Base-by-base conservation (phyloP, 2,888 invertebrate genomes). In the Macrophya annulata region DNA sequence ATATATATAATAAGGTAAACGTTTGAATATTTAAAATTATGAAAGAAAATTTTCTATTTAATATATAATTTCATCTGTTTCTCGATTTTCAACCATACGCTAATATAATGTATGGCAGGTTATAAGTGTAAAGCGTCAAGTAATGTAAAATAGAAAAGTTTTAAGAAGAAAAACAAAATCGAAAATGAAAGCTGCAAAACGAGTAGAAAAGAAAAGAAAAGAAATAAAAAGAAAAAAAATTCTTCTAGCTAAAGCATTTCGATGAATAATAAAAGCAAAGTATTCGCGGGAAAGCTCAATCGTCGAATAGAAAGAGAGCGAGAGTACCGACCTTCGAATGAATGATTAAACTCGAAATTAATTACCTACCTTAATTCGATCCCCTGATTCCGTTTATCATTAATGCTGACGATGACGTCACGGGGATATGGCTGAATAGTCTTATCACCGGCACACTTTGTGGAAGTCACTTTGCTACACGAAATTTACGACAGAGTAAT, bases 391-490 rank as follows among this genome's bases (percentile, higher is more conserved):
- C 91, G 89, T 87, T 89, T 90, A 85, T 91, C 91, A 91, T 91
- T 90, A 88, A 91, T 91, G 87, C 91, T 91, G 88, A 91, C 91
- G 86, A 91, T 91, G 87, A 91, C 89, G 90, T 91, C 91, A 85
- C 91, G 90, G 62, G 90, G 90, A 87, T 86, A 86, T 84, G 87
- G 87, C 88, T 90, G 89, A 88, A 89, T 90, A 88, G 89, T 89
- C 89, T 89, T 90, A 88, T 90, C 89, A 86, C 88, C 86, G 89
- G 86, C 88, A 88, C 90, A 91, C 91, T 91, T 90, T 87, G 89
- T 65, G 89, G 91, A 90, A 91, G 90, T 91, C 91, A 91, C 91
- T 91, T 91, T 91, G 91, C 87, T 88, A 89, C 89, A 40, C 85
- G 40, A 68, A 83, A 25, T 83, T 83, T 83, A 83, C 83, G 68